phyloP scores from a whole-genome alignment of 2,113 vertebrate genomes.

The Desmodus rotundus region DNA sequence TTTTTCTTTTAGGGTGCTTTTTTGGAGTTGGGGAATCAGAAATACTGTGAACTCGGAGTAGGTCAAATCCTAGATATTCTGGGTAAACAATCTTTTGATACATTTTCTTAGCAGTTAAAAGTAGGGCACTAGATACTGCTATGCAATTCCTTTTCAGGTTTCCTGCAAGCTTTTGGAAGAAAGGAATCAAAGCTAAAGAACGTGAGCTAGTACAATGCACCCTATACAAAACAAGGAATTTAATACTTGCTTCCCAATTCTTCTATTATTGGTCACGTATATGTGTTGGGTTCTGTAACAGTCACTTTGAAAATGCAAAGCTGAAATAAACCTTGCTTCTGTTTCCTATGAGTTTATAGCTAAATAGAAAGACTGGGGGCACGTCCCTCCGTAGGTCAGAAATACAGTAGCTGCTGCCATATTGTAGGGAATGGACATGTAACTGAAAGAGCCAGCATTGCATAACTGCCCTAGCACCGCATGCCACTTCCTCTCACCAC shows the following conservation, averaged over 20 bases:
- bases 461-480: not conserved
- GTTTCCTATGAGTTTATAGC: not conserved
- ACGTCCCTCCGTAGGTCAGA: not conserved
- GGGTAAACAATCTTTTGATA: not conserved
- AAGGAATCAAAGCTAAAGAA: not conserved
- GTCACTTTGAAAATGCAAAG: not conserved
- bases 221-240: not conserved
- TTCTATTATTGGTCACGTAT: not conserved
- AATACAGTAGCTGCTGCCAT: not conserved
- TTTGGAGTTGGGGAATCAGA: not conserved
- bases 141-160: not conserved
- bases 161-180: not conserved
- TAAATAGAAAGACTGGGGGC: not conserved
- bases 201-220: not conserved
- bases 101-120: constrained; percentile 5
- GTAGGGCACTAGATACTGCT: not conserved
- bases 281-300: not conserved
- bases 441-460: not conserved
- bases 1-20: not conserved
- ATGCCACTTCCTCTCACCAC: fast-evolving
- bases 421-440: not conserved
- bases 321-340: not conserved
- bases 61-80: not conserved
- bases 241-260: not conserved
- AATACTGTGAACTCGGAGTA: not conserved